phyloP scores from a whole-genome alignment of 2,888 invertebrate species.

The Nipponacmea schrenckii region DNA sequence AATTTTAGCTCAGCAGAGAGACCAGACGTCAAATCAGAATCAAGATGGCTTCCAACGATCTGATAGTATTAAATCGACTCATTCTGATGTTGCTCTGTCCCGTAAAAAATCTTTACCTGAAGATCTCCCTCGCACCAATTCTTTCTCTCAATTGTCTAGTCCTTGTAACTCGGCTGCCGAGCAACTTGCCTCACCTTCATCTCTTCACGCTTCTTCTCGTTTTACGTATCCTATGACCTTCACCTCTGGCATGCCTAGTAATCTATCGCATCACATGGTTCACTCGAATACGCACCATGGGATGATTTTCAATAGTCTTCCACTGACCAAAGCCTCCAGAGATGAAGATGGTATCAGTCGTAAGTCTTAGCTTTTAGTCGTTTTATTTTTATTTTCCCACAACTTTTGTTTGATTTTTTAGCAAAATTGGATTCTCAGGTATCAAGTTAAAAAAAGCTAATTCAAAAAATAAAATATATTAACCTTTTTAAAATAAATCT shows the following conservation, averaged over 20 bases:
- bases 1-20: slow-evolving; percentile 50
- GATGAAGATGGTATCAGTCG: slow-evolving; percentile 57
- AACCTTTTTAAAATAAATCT: no score
- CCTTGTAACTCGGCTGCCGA: slow-evolving; percentile 34
- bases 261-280: slow-evolving; percentile 47
- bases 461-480: no score
- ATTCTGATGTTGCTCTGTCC: slow-evolving; percentile 93
- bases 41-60: slow-evolving; percentile 67
- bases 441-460: background rate
- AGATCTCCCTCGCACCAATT: slow-evolving; percentile 51
- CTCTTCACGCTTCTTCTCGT: slow-evolving; percentile 58
- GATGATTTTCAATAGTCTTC: slow-evolving; percentile 51
- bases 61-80: slow-evolving; percentile 77
- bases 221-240: slow-evolving; percentile 62
- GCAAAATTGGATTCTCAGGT: background rate
- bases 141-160: slow-evolving; percentile 54
- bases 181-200: slow-evolving; percentile 59
- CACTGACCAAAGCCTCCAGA: slow-evolving; percentile 47
- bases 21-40: slow-evolving; percentile 73
- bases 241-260: slow-evolving; percentile 27
- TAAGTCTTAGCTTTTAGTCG: slow-evolving; percentile 38
- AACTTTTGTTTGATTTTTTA: slow-evolving; percentile 1
- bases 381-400: slow-evolving; percentile 2
- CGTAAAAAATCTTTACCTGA: slow-evolving; percentile 69
- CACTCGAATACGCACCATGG: slow-evolving; percentile 57